Percentiles rank a stretch among this genome's conserved stretches.
phyloP scores from a whole-genome alignment of 2,797 vertebrate genomes.

The Spea hammondii region DNA sequence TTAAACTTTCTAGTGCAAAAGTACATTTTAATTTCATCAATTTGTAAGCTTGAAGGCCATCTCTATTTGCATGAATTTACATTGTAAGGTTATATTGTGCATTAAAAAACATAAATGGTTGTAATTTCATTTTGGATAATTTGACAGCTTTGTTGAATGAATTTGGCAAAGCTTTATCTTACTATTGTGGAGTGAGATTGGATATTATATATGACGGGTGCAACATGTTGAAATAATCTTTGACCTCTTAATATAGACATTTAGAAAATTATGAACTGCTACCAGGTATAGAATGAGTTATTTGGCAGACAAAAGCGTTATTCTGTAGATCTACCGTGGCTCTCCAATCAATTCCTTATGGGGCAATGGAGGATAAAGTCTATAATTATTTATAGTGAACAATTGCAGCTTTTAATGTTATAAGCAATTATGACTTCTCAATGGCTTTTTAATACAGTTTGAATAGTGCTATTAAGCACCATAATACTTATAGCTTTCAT shows the following conservation, averaged over 20 bases:
- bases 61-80: too few species aligned
- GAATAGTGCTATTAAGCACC: conserved; percentile 30
- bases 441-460: conserved; percentile 41
- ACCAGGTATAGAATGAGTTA: conserved; percentile 37
- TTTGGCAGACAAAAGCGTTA: conserved; percentile 39
- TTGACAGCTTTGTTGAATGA: not conserved
- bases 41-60: too few species aligned
- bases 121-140: too few species aligned
- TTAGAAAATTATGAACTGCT: conserved; percentile 40
- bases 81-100: too few species aligned
- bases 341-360: conserved; percentile 38
- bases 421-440: conserved; percentile 38
- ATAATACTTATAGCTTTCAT: conserved; percentile 44
- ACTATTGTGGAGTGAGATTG: conserved; percentile 17
- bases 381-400: conserved; percentile 45
- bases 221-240: conserved; percentile 43
- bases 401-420: conserved; percentile 38
- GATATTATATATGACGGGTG: conserved; percentile 31
- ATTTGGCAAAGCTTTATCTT: conserved; percentile 14
- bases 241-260: conserved; percentile 34
- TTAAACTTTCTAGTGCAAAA: too few species aligned
- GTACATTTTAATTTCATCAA: too few species aligned
- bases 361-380: conserved; percentile 38
- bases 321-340: conserved; percentile 1
- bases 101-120: too few species aligned